Evolutionary conservation across 2,113 vertebrate genomes (phyloP), one percentile per base, ranked within the genome.

Genomic region (Peromyscus leucopus): DNA sequence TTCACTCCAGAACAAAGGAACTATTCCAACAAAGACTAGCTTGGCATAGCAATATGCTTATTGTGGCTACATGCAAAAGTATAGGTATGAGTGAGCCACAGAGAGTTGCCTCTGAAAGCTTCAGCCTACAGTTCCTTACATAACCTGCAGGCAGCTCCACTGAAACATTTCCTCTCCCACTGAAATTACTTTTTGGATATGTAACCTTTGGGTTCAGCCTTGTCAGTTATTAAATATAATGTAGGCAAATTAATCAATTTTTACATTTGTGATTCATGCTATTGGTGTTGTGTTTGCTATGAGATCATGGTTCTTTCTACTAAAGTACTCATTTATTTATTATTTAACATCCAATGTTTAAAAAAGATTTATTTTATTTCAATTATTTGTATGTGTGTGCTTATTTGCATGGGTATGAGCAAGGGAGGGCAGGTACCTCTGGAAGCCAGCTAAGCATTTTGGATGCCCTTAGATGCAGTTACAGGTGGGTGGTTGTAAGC

Each of bases 71-170:
- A 36, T 51, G 28, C 28, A 69, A 61, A 19, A 85, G 15, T 36
- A 39, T 39, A 63, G 1, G 24, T 17, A 1, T 1, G 22, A 42
- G 7, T 63, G 33, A n/a, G 3, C 5, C 5, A n/a, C 19, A n/a
- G 17, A 2, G 5, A 36, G 48, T n/a, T 24, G 33, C 16, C 17
- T 82, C 11, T 8, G 2, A 42, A 33, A 31, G 16, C 26, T 31
- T 17, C 39, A 67, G 15, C 9, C 4, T 67, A 19, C 15, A 67
- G 17, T 31, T 86, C 39, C 15, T 24, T 21, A 65, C 28, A 46
- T 19, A 67, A 46, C 61, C 4, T 84, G 2, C 5, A 67, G 83
- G 26, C 61, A 86, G 9, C 61, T 48, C 39, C 16, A 11, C 2
- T 5, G 8, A 19, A 48, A 16, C 33, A 84, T 86, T 48, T 67